Evolutionary conservation across 2,888 invertebrate species (phyloP).

Genomic region (Endomychus coccineus): DNA sequence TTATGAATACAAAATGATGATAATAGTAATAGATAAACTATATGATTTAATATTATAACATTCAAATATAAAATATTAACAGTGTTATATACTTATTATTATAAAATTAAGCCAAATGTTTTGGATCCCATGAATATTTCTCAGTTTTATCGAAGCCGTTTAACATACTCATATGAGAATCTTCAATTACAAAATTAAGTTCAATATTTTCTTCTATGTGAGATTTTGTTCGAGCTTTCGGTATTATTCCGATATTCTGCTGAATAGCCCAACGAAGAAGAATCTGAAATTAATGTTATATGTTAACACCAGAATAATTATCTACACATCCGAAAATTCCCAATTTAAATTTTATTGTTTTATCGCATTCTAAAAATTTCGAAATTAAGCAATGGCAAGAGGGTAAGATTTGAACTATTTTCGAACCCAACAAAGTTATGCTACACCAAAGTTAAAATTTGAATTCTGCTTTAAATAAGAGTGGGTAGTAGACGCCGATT

Average conservation of each 20-base stretch:
- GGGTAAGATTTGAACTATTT: too few relatives aligned
- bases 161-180: constrained; percentile 48
- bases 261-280: constrained; percentile 70
- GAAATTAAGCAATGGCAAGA: too few relatives aligned
- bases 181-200: constrained; percentile 51
- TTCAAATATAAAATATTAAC: constrained; percentile 1
- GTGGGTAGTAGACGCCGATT: too few relatives aligned
- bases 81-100: background rate
- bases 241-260: constrained; percentile 61
- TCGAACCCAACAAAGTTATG: too few relatives aligned
- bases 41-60: constrained; percentile 1
- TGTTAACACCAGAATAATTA: too few relatives aligned
- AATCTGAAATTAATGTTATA: constrained; percentile 46
- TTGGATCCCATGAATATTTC: constrained; percentile 56
- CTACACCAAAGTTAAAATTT: too few relatives aligned
- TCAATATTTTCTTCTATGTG: constrained; percentile 55
- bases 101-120: constrained; percentile 40
- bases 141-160: constrained; percentile 41
- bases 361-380: too few relatives aligned
- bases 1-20: background rate
- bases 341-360: too few relatives aligned
- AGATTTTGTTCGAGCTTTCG: constrained; percentile 52
- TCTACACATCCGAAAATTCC: too few relatives aligned
- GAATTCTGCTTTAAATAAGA: too few relatives aligned
- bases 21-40: background rate